A percentile compares a stretch with the other conserved stretches of the same genome.
These are phyloP conservation scores for Coendou prehensilis DNA, from an alignment of 2,797 vertebrate species.

Conservation along the genomic window DNA sequence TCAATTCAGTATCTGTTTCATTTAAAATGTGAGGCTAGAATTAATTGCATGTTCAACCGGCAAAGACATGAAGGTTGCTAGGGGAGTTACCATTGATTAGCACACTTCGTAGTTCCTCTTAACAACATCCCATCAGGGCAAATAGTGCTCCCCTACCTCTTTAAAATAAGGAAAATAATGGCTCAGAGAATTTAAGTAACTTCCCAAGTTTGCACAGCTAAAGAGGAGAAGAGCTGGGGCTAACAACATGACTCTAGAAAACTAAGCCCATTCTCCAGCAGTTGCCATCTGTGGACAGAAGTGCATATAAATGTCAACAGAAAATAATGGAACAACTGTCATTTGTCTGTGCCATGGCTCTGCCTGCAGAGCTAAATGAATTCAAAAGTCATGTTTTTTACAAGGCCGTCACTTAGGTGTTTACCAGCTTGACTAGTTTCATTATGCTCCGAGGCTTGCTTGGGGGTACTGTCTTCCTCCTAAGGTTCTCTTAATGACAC, in stretches of 20 bases:
- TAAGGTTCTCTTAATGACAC: slow-evolving; percentile 57
- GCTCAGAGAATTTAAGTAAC: slow-evolving; percentile 22
- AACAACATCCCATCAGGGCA: not conserved
- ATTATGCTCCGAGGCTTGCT: not conserved
- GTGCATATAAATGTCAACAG: not conserved
- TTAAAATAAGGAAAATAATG: slow-evolving; percentile 53
- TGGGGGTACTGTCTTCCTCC: slow-evolving; percentile 30
- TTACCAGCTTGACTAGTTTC: slow-evolving; percentile 63
- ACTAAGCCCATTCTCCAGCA: not conserved
- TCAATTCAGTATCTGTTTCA: not conserved
- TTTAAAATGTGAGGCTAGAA: not conserved
- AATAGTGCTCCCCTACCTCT: not conserved
- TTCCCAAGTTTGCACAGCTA: not conserved
- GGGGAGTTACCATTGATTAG: not conserved
- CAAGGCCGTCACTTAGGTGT: slow-evolving; percentile 62
- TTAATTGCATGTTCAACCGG: not conserved
- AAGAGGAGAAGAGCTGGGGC: not conserved
- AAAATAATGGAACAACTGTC: slow-evolving; percentile 39
- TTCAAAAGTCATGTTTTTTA: slow-evolving; percentile 61
- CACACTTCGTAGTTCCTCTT: slow-evolving; percentile 40
- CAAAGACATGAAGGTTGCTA: not conserved
- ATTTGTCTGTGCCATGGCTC: not conserved
- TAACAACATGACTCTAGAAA: not conserved
- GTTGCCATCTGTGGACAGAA: not conserved
- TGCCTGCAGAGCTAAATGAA: not conserved